Conservation (phyloP, 1,140 invertebrate genomes). For the Drosophila funebris region DNA sequence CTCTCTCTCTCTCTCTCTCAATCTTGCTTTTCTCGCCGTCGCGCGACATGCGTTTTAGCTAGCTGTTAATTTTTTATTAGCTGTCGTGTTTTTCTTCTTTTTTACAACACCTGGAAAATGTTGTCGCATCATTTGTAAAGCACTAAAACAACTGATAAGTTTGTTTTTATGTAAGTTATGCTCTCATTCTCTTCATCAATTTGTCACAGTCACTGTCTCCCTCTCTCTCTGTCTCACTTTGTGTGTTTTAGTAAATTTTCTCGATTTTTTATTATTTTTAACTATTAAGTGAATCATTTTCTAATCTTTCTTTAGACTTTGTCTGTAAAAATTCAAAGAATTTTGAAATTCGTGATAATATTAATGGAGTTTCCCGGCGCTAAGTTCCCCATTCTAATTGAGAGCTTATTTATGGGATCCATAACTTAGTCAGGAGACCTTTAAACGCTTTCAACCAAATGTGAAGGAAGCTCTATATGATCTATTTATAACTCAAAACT, state of each 20-base stretch:
- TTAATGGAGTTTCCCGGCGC: not conserved
- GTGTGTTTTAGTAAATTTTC: not conserved
- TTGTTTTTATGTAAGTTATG: conserved; percentile 37
- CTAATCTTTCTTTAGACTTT: not conserved
- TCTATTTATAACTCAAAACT: too few species aligned
- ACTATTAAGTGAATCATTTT: not conserved
- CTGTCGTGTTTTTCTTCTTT: conserved; percentile 49
- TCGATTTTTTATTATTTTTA: not conserved
- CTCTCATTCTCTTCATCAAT: not conserved
- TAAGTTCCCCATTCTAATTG: not conserved
- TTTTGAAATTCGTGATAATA: not conserved
- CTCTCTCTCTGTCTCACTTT: not conserved
- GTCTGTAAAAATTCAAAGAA: not conserved
- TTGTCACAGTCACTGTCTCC: not conserved
- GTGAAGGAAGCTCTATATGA: too few species aligned
- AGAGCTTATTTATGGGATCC: not conserved
- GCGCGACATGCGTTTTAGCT: conserved; percentile 63
- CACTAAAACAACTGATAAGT: conserved; percentile 60
- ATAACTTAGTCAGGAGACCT: too few species aligned
- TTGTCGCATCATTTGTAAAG: conserved; percentile 55
- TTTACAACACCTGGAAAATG: conserved; percentile 29
- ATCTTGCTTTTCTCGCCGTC: conserved; percentile 12
- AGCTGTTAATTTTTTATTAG: conserved; percentile 62
- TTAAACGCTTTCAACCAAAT: too few species aligned
- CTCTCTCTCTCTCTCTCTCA: conserved; percentile 5